Evolutionary conservation across 2,797 vertebrate species (phyloP), one percentile per base, ranked within the genome.

Genomic region (Allobates femoralis): DNA sequence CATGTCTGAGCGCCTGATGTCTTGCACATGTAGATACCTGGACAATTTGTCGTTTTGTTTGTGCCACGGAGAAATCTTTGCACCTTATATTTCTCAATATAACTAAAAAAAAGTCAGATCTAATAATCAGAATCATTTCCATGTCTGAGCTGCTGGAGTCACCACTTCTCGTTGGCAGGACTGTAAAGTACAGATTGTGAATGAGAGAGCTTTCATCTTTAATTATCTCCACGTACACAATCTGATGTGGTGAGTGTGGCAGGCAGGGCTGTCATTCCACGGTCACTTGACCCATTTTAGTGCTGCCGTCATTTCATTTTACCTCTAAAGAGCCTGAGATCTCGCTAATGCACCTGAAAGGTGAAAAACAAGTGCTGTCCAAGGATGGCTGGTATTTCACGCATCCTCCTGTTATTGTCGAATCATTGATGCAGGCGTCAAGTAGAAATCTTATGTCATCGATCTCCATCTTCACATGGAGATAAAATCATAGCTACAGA

Each of bases 281-380:
- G 50, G 67, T 83, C 60, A 84, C 51, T 55, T 84, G 79, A 83
- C 69, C 58, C 64, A 84, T 84, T 86, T 79, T 37, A 66, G 55
- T 60, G 15, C 64, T 3, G 56, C 50, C 26, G 53, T 74, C 76
- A 83, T 81, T 55, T 56, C 32, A 60, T 21, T 67, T 77, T 71
- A 84, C 55, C 32, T 79, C 73, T 73, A 74, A 46, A 67, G 79
- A 53, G 79, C 87, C 58, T 71, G 3, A 50, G 32, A 64, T 62
- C 41, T 64, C 62, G 34, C 58, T 77, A 69, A 77, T 74, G 73
- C 46, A 85, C 71, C 50, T 85, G 73, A 71, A 78, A 32, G 58
- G 56, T 46, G 16, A 23, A 55, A 16, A 56, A 56, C 73, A 41
- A 69, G 80, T 16, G 56, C 2, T 26, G 5, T 19, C 41, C 41